Evolutionary conservation across 2,113 vertebrate species (phyloP).

Genomic region (Rhagologus leucostigma): DNA sequence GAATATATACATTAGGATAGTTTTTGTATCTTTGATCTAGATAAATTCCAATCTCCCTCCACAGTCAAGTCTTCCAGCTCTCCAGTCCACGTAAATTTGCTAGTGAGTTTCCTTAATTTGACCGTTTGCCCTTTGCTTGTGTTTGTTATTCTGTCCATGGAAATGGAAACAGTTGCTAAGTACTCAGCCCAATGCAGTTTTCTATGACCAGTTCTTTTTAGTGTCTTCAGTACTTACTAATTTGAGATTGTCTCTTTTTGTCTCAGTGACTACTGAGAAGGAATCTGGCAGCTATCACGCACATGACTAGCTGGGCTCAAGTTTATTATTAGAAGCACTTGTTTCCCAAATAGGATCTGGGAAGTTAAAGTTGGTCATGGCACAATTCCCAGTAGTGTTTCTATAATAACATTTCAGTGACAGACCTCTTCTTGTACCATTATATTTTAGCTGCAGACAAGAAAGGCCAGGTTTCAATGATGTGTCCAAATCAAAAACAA

Average conservation of each 20-base stretch:
- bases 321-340: slow-evolving; percentile 34
- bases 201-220: neutral
- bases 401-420: neutral
- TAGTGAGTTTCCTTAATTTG: neutral
- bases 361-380: neutral
- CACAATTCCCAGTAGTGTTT: slow-evolving; percentile 20
- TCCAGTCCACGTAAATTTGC: neutral
- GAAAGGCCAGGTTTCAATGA: slow-evolving; percentile 1
- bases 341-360: neutral
- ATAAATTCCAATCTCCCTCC: neutral
- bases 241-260: neutral
- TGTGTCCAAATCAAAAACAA: neutral
- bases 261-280: neutral
- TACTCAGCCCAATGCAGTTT: neutral
- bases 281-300: neutral
- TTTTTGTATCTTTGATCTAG: neutral
- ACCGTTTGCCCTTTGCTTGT: neutral
- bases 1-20: neutral
- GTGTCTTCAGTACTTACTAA: neutral
- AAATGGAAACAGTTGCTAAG: neutral
- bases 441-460: slow-evolving; percentile 1
- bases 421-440: neutral
- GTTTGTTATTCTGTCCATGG: neutral
- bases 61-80: neutral
- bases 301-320: neutral